Evolutionary conservation across 2,113 vertebrate genomes (phyloP).

Genomic region (Australoheros scitulus): DNA sequence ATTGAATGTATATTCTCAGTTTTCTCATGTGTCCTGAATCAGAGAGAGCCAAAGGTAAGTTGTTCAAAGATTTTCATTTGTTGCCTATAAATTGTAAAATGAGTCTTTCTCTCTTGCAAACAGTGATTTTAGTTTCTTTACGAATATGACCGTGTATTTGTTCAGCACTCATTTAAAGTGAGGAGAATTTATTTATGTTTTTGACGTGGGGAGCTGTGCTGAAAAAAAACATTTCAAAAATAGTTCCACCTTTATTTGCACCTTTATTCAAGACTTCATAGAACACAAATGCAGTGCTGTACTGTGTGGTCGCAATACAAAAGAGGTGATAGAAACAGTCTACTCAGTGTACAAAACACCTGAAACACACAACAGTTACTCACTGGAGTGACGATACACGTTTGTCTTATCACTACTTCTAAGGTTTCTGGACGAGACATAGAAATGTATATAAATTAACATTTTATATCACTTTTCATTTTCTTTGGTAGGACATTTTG

Average conservation of each 20-base stretch:
- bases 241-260: constrained; percentile 33
- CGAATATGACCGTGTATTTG: too few relatives aligned
- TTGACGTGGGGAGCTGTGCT: neutral
- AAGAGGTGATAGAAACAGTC: neutral
- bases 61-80: too few relatives aligned
- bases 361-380: neutral
- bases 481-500: neutral
- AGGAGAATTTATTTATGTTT: neutral
- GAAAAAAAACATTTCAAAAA: neutral
- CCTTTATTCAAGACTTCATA: neutral
- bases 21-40: too few relatives aligned
- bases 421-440: neutral
- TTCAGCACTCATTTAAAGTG: neutral
- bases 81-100: too few relatives aligned
- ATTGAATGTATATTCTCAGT: too few relatives aligned
- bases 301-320: neutral
- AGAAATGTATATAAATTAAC: neutral
- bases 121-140: too few relatives aligned
- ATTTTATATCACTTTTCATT: neutral
- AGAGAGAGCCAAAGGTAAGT: too few relatives aligned
- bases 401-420: neutral
- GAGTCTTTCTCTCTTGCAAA: too few relatives aligned
- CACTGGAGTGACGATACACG: neutral
- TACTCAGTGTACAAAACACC: neutral
- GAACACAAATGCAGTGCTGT: neutral